Conservation (phyloP, 2,888 invertebrate species). For the Pollenia labialis region DNA sequence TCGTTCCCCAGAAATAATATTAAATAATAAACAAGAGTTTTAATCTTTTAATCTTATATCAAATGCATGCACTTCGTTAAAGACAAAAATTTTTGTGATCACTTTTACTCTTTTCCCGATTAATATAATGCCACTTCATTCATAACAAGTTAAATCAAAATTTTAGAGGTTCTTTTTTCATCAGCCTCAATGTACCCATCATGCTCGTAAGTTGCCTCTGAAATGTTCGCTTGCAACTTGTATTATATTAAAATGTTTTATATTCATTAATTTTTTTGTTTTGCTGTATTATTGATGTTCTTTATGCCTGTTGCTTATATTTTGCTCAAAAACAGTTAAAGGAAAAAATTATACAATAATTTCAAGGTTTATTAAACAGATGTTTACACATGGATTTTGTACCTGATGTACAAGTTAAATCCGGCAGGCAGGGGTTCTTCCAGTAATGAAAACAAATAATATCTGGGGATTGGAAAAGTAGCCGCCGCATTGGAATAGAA, state of each 20-base stretch:
- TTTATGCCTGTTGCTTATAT: slow-evolving; percentile 71
- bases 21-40: no score
- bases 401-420: neutral
- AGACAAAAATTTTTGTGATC: no score
- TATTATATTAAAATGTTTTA: neutral
- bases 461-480: slow-evolving; percentile 71
- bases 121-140: no score
- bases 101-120: no score
- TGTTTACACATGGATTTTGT: slow-evolving; percentile 41
- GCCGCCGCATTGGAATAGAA: slow-evolving; percentile 54
- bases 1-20: no score
- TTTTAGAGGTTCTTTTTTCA: no score
- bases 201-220: neutral
- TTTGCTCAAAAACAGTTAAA: slow-evolving; percentile 8
- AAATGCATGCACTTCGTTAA: no score
- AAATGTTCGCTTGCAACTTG: slow-evolving; percentile 51
- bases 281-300: slow-evolving; percentile 28
- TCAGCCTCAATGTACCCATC: neutral
- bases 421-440: slow-evolving; percentile 37
- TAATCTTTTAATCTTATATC: no score
- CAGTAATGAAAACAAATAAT: slow-evolving; percentile 62
- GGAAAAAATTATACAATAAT: slow-evolving; percentile 27
- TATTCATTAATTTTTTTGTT: neutral
- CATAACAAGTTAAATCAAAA: no score
- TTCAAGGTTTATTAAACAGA: slow-evolving; percentile 68